A percentile compares a stretch with the other conserved stretches of the same genome.
Conservation (phyloP, 2,797 vertebrate species). For the Catharus ustulatus region DNA sequence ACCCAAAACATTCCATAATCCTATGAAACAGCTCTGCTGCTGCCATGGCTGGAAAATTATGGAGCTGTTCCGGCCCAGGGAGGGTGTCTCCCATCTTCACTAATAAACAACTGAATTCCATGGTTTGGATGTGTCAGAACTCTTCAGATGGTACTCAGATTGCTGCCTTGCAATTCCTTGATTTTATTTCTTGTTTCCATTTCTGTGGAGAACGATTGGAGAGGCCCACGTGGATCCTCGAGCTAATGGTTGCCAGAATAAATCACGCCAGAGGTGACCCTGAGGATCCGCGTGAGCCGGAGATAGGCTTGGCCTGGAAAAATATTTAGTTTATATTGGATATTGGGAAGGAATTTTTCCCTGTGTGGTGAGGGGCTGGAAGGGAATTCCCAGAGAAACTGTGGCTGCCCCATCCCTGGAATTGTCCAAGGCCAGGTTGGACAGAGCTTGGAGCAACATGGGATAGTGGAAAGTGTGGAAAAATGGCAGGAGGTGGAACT, state of each 20-base stretch:
- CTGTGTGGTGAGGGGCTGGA: background rate
- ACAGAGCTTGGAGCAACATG: background rate
- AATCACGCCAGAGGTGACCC: background rate
- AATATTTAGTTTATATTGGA: accelerated
- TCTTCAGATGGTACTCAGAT: background rate
- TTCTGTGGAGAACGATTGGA: background rate
- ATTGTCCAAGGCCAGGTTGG: background rate
- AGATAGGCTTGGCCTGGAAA: background rate
- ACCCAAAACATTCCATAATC: background rate
- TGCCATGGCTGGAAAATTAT: accelerated
- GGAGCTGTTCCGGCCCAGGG: accelerated
- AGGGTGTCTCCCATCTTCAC: background rate
- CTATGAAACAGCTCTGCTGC: background rate
- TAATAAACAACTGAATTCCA: background rate
- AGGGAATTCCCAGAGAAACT: background rate
- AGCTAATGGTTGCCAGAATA: background rate
- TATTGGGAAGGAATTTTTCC: background rate
- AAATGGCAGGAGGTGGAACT: background rate
- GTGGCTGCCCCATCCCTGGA: background rate
- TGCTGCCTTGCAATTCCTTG: background rate
- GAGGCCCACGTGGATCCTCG: background rate
- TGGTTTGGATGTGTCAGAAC: background rate
- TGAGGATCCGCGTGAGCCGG: background rate
- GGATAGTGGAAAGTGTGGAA: accelerated
- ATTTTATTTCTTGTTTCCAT: background rate